Evolutionary conservation across 2,797 vertebrate species (phyloP).

Genomic region (Gorsachius magnificus): DNA sequence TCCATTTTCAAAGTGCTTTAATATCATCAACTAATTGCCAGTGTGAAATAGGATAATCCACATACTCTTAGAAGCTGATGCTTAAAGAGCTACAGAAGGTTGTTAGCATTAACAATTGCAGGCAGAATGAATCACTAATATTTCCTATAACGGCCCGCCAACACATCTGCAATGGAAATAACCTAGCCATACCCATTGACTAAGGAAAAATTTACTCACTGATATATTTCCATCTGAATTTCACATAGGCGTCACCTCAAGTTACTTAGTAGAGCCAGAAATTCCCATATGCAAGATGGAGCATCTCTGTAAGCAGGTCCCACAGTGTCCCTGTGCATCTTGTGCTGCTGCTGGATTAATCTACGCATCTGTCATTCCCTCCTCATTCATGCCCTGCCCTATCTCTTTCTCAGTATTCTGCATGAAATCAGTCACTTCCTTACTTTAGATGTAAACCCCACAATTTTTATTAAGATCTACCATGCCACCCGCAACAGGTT

Average conservation of each 20-base stretch:
- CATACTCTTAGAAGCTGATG: background rate
- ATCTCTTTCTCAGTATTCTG: background rate
- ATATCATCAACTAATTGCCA: conserved; percentile 17
- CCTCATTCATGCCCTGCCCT: background rate
- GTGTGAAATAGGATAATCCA: conserved; percentile 20
- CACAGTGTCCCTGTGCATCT: background rate
- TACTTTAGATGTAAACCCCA: background rate
- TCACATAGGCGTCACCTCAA: background rate
- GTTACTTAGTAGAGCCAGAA: background rate
- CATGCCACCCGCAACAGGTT: background rate
- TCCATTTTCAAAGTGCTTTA: conserved; percentile 19
- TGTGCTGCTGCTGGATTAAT: background rate
- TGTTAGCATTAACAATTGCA: background rate
- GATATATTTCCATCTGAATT: background rate
- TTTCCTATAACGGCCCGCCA: background rate
- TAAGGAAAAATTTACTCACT: background rate
- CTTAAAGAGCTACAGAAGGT: conserved; percentile 6
- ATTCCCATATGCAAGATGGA: background rate
- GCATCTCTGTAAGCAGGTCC: background rate
- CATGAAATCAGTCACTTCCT: background rate
- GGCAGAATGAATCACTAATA: conserved; percentile 13
- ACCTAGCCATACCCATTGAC: background rate
- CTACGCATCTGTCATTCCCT: background rate
- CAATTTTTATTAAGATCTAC: background rate
- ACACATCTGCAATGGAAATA: background rate